phyloP scores from a whole-genome alignment of 2,888 invertebrate species.

The Schizotus pectinicornis region DNA sequence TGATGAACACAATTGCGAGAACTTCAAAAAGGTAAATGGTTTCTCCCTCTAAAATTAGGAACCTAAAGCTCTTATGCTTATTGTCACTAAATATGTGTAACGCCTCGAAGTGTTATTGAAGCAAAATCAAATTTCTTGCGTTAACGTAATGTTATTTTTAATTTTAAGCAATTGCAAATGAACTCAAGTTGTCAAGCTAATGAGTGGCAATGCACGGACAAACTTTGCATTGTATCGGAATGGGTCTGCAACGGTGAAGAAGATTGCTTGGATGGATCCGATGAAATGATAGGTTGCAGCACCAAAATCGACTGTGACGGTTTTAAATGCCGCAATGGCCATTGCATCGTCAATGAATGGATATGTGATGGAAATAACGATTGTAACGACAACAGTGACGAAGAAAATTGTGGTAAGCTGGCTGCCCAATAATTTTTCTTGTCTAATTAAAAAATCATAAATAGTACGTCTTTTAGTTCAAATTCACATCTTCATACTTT shows the following conservation, averaged over 20 bases:
- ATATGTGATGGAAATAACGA: slow-evolving; percentile 65
- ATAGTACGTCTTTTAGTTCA: background rate
- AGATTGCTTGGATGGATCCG: slow-evolving; percentile 56
- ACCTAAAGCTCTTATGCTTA: too few species aligned
- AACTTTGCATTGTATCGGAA: slow-evolving; percentile 46
- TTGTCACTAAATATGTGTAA: too few species aligned
- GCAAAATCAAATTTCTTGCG: too few species aligned
- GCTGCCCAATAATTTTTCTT: background rate
- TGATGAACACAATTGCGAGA: slow-evolving; percentile 54
- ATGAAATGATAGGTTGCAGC: slow-evolving; percentile 57
- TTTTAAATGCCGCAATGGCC: slow-evolving; percentile 66
- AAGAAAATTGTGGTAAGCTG: slow-evolving; percentile 63
- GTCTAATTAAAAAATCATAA: slow-evolving; percentile 35
- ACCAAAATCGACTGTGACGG: slow-evolving; percentile 63
- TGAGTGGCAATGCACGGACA: slow-evolving; percentile 36
- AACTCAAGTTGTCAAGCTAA: too few species aligned
- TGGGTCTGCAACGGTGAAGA: slow-evolving; percentile 55
- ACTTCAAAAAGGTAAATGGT: slow-evolving; percentile 37
- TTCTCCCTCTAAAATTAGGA: background rate
- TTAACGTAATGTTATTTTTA: too few species aligned
- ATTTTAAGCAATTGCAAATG: too few species aligned
- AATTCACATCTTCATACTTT: too few species aligned
- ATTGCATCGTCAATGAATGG: slow-evolving; percentile 63
- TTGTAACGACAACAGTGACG: slow-evolving; percentile 65
- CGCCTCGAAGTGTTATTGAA: too few species aligned